Percentiles rank a stretch among this genome's conserved stretches.
phyloP scores from a whole-genome alignment of 2,113 vertebrate genomes.

The Taurulus bubalis region DNA sequence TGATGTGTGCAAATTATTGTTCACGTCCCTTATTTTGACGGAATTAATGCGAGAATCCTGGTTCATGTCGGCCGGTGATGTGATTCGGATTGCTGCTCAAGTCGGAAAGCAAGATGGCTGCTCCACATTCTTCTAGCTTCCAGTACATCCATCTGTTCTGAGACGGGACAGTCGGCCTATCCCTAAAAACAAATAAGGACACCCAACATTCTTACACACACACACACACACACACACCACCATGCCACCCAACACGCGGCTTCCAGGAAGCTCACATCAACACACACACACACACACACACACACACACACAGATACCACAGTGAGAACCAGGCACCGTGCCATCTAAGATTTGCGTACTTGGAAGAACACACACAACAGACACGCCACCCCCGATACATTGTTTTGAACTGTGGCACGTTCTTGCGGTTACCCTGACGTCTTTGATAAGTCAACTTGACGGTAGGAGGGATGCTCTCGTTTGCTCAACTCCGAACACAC shows the following conservation, averaged over 20 bases:
- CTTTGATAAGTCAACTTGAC: constrained; percentile 57
- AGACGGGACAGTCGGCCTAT: constrained; percentile 51
- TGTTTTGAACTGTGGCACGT: constrained; percentile 63
- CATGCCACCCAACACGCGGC: constrained; percentile 70
- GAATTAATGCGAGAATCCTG: background rate
- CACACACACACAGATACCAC: constrained; percentile 57
- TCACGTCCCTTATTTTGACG: too few relatives aligned
- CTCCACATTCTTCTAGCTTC: constrained; percentile 3
- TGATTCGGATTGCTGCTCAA: background rate
- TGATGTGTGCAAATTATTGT: background rate
- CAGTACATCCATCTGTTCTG: constrained; percentile 45
- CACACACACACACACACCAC: constrained; percentile 32
- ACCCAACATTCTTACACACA: constrained; percentile 40
- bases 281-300: constrained; percentile 56
- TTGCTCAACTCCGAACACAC: constrained; percentile 21
- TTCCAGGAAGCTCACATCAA: constrained; percentile 64
- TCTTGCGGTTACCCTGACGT: constrained; percentile 49
- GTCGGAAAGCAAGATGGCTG: constrained; percentile 31
- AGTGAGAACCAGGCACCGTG: constrained; percentile 56
- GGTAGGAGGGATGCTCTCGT: constrained; percentile 43
- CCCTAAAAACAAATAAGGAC: constrained; percentile 71
- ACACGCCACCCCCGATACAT: constrained; percentile 21
- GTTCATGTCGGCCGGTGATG: background rate
- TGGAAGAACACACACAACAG: constrained; percentile 62
- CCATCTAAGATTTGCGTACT: constrained; percentile 67